Base-by-base conservation (phyloP, 2,888 invertebrate species). In the Galeruca laticollis region DNA sequence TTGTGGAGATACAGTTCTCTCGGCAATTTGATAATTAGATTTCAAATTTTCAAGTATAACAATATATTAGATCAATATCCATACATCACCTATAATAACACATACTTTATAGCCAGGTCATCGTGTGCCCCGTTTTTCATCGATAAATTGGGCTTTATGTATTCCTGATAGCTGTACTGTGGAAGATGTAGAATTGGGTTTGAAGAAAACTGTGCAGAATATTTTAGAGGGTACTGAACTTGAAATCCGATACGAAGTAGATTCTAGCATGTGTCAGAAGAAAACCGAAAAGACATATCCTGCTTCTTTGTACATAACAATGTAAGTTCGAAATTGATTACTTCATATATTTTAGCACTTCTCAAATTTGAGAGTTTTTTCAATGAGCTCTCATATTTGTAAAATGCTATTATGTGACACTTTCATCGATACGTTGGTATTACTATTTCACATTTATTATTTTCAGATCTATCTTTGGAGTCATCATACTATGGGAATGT, bases 131-230 rank as follows among this genome's bases (percentile, higher is more conserved):
- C 86, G 91, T 72, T 92, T 89, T 78, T 89, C 90, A 3, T 87
- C 89, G 15, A 87, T 92, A 60, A 90, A 91, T 75, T 92, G 92
- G 92, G 92, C 89, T 2, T 80, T 92, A 13, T 92, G 92, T 78
- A 87, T 90, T n/a, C 92, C 92, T 1, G 86, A 88, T 3, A 86
- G 88, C 0, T 92, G 92, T 80, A 86, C 87, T 0, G 73, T 88
- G 9, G 79, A 84, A 21, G 92, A 92, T 77, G 88, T 91, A 1
- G 88, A 90, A 79, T 82, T 86, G 18, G 88, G 89, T 1, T 83
- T 91, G 35, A 85, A 84, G 56, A 85, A 87, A 57, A 86, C 85
- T 2, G 78, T 91, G 11, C 82, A 83, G 4, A 86, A 84, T 56
- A 85, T 90, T 73, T 85, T 89, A 1, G 81, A 84, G 4, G 84